These are phyloP conservation scores for Parelbella ahira DNA, from an alignment of 2,888 invertebrate genomes.

Conservation along the genomic window DNA sequence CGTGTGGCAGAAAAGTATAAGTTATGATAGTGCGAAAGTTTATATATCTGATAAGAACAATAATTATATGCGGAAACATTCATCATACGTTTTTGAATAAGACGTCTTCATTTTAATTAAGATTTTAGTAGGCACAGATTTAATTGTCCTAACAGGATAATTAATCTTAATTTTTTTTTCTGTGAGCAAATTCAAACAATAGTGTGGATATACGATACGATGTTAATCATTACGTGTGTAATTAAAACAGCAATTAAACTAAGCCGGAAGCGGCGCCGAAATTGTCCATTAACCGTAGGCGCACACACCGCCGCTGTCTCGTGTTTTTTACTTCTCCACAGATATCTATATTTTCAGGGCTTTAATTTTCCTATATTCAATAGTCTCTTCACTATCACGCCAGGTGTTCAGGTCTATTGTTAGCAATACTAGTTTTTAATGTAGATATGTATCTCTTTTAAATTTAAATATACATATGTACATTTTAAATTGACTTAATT, in stretches of 20 bases:
- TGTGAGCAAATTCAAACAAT: constrained; percentile 56
- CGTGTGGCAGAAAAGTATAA: constrained; percentile 33
- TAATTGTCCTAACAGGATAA: constrained; percentile 10
- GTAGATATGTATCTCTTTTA: too few species aligned
- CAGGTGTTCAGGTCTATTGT: too few species aligned
- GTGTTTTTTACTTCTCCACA: constrained; percentile 60
- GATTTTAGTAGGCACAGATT: constrained; percentile 4
- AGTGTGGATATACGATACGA: constrained; percentile 43
- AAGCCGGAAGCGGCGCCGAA: constrained; percentile 64
- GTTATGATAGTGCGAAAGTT: constrained; percentile 7
- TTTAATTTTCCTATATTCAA: too few species aligned
- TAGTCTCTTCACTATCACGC: too few species aligned
- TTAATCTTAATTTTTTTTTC: constrained; percentile 33
- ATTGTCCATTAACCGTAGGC: constrained; percentile 60
- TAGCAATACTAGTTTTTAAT: too few species aligned
- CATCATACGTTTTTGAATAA: constrained; percentile 4
- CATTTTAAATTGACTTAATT: too few species aligned
- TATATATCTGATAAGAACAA: constrained; percentile 11
- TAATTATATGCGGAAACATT: constrained; percentile 5
- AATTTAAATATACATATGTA: too few species aligned
- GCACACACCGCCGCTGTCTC: constrained; percentile 44
- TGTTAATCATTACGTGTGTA: constrained; percentile 60
- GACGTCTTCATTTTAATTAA: constrained; percentile 2
- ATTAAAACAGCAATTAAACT: constrained; percentile 73
- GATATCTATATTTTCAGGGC: too few species aligned